phyloP scores from a whole-genome alignment of 2,888 invertebrate genomes.

The Xestobium rufovillosum region DNA sequence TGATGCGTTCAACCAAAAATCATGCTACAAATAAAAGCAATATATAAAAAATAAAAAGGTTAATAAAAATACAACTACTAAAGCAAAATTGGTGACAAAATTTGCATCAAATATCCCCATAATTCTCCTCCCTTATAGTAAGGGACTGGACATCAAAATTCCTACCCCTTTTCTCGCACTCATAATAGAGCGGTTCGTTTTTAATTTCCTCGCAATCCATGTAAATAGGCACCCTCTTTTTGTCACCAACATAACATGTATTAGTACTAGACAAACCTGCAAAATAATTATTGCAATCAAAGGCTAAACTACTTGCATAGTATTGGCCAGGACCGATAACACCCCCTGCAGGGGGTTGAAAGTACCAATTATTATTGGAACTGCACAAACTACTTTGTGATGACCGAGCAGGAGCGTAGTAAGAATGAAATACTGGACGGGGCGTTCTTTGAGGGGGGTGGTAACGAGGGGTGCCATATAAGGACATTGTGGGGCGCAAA shows the following conservation, averaged over 20 bases:
- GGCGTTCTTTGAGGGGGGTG: too few species aligned
- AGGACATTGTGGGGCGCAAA: conserved; percentile 35
- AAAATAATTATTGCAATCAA: conserved; percentile 21
- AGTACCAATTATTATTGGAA: conserved; percentile 30
- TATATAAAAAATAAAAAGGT: background rate
- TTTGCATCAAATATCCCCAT: conserved; percentile 22
- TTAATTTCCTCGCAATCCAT: background rate
- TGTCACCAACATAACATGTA: background rate
- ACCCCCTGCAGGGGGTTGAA: conserved; percentile 28
- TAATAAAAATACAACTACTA: background rate
- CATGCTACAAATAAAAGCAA: too few species aligned
- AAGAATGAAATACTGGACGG: conserved; percentile 13
- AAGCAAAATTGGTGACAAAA: background rate
- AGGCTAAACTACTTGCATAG: conserved; percentile 43
- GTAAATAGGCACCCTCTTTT: conserved; percentile 2
- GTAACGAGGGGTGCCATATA: conserved; percentile 41
- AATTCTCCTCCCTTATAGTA: conserved; percentile 30
- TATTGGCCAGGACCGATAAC: conserved; percentile 30
- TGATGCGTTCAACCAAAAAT: too few species aligned
- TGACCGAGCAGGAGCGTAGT: conserved; percentile 19
- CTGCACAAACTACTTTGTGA: conserved; percentile 36
- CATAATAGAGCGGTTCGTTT: conserved; percentile 24
- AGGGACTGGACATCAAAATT: conserved; percentile 14
- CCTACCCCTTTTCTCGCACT: conserved; percentile 8
- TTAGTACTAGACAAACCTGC: background rate